A percentile compares a stretch with the other conserved stretches of the same genome.
phyloP scores from a whole-genome alignment of 1,140 invertebrate species.

The Pemphigus obesinymphae region DNA sequence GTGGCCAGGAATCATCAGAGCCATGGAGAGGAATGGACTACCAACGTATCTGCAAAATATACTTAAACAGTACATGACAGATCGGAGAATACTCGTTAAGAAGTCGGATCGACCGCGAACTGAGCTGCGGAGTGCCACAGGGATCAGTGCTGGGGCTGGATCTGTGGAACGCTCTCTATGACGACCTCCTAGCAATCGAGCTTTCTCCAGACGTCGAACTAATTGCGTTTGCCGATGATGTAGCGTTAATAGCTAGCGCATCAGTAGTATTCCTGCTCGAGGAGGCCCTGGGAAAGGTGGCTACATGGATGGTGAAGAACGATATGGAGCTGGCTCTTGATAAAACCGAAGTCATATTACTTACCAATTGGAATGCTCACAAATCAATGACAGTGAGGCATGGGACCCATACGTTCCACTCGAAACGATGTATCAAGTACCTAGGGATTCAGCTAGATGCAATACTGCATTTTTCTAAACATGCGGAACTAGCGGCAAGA shows the following conservation, averaged over 20 bases:
- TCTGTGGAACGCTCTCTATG: neutral
- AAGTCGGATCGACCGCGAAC: neutral
- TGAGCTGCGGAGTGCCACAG: neutral
- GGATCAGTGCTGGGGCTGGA: neutral
- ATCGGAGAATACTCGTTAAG: neutral
- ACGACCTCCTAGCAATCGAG: neutral
- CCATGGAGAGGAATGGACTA: neutral
- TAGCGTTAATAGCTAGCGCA: neutral
- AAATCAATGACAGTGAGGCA: neutral
- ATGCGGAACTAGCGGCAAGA: neutral
- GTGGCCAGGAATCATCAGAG: neutral
- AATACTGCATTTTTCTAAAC: neutral
- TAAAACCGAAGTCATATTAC: neutral
- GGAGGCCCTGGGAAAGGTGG: neutral
- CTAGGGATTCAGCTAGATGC: neutral
- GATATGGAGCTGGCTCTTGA: neutral
- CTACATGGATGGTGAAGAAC: accelerated
- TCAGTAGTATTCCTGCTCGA: neutral
- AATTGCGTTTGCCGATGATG: no score
- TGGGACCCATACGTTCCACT: neutral
- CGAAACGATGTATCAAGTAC: neutral
- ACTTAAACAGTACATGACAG: neutral
- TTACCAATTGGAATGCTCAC: neutral
- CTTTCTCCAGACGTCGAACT: no score
- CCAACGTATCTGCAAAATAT: neutral